Percentiles rank a stretch among this genome's conserved stretches.
These are phyloP conservation scores for Aelia acuminata DNA, from an alignment of 2,888 invertebrate species.

Conservation along the genomic window DNA sequence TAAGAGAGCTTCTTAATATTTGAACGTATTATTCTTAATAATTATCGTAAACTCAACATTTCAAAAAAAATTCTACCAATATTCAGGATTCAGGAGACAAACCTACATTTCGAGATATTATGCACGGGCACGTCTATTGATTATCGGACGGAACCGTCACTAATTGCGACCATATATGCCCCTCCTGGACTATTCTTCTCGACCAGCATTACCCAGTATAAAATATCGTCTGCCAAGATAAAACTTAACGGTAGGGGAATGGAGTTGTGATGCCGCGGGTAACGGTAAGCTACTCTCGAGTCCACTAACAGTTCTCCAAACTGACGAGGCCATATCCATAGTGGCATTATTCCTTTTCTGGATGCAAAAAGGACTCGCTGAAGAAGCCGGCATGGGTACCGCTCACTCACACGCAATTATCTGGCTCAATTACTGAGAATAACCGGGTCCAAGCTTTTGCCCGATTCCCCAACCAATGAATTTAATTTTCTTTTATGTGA, in stretches of 20 bases:
- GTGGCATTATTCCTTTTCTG: slow-evolving; percentile 39
- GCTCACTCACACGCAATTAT: neutral
- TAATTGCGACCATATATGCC: neutral
- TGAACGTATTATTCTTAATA: too few species aligned
- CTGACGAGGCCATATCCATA: slow-evolving; percentile 46
- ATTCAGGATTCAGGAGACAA: neutral
- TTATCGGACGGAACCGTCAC: neutral
- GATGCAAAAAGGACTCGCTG: neutral
- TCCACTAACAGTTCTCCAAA: slow-evolving; percentile 46
- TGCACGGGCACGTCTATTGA: neutral
- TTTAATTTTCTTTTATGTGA: neutral
- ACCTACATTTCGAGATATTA: neutral
- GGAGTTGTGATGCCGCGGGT: neutral
- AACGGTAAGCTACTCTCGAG: too few species aligned
- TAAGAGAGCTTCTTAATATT: too few species aligned
- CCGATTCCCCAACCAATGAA: neutral
- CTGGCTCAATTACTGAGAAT: neutral
- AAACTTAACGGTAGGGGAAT: slow-evolving; percentile 36
- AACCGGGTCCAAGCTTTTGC: neutral
- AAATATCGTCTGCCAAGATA: slow-evolving; percentile 35
- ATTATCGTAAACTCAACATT: too few species aligned
- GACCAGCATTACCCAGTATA: neutral
- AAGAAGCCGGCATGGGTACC: slow-evolving; percentile 10
- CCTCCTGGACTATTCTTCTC: neutral
- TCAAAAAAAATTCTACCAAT: too few species aligned